A percentile compares a stretch with the other conserved stretches of the same genome.
Conservation (phyloP, 2,797 vertebrate genomes). For the Masticophis lateralis region DNA sequence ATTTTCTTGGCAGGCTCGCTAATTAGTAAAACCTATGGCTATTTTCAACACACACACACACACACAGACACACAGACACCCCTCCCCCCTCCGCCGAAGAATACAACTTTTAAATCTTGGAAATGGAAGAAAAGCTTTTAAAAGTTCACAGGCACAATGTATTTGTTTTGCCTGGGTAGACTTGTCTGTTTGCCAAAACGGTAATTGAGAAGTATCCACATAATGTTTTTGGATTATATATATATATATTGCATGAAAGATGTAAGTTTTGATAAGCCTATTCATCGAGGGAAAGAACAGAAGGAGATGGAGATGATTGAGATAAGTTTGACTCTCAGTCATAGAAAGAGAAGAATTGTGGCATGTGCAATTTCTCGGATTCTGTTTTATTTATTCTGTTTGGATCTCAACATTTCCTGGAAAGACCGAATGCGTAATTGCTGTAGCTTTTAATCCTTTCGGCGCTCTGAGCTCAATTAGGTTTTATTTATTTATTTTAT, state of each 20-base stretch:
- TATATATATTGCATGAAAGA: neutral
- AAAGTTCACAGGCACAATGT: neutral
- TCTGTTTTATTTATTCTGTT: neutral
- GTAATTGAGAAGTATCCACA: neutral
- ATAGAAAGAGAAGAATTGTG: neutral
- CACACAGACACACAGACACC: too few relatives aligned
- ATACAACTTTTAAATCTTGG: constrained; percentile 45
- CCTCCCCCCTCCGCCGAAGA: constrained; percentile 41
- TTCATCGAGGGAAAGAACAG: neutral
- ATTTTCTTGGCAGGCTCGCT: constrained; percentile 65
- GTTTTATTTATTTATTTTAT: neutral
- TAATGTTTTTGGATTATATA: neutral
- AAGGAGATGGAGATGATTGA: neutral
- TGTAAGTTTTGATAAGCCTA: neutral
- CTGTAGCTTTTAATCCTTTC: neutral
- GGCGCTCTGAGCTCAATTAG: neutral
- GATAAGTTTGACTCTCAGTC: neutral
- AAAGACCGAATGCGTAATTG: neutral
- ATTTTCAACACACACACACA: neutral
- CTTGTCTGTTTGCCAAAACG: neutral
- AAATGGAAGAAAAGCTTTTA: constrained; percentile 41
- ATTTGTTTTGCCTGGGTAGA: constrained; percentile 10
- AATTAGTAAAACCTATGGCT: constrained; percentile 52
- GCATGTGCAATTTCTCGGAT: neutral
- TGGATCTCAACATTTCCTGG: neutral